Evolutionary conservation across 2,888 invertebrate genomes (phyloP).

Genomic region (Eristalis arbustorum): DNA sequence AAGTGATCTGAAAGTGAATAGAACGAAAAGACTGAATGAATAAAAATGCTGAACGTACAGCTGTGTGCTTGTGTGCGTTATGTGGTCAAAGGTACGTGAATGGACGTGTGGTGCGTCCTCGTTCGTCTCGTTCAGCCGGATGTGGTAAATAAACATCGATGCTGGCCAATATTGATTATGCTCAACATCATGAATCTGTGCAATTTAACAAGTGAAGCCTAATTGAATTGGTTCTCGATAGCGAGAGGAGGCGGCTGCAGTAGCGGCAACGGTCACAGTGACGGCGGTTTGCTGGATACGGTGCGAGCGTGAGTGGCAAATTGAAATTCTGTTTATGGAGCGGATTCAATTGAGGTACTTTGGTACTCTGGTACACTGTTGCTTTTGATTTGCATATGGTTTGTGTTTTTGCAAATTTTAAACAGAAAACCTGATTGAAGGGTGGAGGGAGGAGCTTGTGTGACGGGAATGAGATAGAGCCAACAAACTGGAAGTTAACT

Average conservation of each 20-base stretch:
- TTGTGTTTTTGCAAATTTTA: neutral
- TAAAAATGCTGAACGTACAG: neutral
- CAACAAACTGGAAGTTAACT: neutral
- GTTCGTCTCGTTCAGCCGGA: neutral
- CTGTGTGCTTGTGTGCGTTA: neutral
- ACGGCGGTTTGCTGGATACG: neutral
- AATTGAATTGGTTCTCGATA: slow-evolving; percentile 26
- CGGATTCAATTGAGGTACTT: neutral
- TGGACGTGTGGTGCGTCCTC: neutral
- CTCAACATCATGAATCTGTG: slow-evolving; percentile 9
- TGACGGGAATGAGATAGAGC: neutral
- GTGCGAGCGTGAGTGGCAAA: neutral
- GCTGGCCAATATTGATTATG: slow-evolving; percentile 38
- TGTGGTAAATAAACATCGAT: slow-evolving; percentile 16
- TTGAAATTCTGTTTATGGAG: neutral
- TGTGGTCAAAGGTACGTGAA: neutral
- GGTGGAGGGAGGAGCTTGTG: neutral
- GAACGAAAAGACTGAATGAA: neutral
- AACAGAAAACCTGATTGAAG: neutral
- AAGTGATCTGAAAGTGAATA: slow-evolving; percentile 47
- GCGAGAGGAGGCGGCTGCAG: neutral
- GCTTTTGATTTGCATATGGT: neutral
- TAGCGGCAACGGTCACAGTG: neutral
- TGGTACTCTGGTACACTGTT: neutral
- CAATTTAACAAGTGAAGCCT: slow-evolving; percentile 36